These are phyloP conservation scores for Merops nubicus DNA, from an alignment of 2,113 vertebrate genomes.

Conservation along the genomic window DNA sequence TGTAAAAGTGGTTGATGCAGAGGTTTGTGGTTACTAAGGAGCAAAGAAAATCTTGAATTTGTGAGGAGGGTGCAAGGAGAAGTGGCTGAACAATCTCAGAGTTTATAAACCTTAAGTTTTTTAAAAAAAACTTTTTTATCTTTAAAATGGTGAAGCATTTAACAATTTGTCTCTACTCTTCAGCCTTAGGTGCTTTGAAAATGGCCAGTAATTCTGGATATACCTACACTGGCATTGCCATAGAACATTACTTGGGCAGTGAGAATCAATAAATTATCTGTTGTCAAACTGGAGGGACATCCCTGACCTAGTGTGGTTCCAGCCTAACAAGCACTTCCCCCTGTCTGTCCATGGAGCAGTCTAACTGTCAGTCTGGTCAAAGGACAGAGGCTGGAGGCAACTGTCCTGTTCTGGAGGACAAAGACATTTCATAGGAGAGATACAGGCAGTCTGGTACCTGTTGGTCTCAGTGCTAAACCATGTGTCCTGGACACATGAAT, in stretches of 20 bases:
- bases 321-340: background rate
- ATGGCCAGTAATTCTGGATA: background rate
- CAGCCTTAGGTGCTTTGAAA: background rate
- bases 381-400: background rate
- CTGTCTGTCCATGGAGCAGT: background rate
- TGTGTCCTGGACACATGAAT: background rate
- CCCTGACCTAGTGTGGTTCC: background rate
- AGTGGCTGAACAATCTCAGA: background rate
- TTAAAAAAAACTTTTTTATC: no score
- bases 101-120: background rate
- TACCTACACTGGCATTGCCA: background rate
- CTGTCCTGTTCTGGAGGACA: background rate
- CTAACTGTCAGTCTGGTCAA: background rate
- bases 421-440: background rate
- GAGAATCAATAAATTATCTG: background rate
- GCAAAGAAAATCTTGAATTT: background rate
- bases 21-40: rapidly evolving
- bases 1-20: background rate
- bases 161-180: background rate
- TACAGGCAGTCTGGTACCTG: rapidly evolving
- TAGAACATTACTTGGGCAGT: background rate
- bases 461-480: rapidly evolving
- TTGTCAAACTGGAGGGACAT: background rate
- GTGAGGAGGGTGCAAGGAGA: background rate
- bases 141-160: background rate